Conservation (phyloP, 64 coral and sea anemone genomes). For the Exaiptasia diaphana region DNA sequence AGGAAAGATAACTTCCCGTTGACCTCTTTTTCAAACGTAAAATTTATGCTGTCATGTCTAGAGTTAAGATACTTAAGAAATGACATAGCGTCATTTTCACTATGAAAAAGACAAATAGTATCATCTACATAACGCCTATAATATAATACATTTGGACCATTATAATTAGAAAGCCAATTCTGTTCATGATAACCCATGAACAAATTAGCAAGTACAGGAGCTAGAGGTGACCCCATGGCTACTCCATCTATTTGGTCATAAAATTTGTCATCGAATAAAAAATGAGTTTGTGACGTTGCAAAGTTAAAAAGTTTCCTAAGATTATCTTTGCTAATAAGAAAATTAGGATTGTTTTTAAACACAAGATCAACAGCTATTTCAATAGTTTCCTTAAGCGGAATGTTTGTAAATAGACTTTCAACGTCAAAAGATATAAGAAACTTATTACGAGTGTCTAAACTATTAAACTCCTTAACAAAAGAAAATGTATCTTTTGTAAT, state of each 20-base stretch:
- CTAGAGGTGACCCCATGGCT: not conserved
- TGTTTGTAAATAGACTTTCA: too few relatives aligned
- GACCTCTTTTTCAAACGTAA: not conserved
- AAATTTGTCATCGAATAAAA: too few relatives aligned
- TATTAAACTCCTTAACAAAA: too few relatives aligned
- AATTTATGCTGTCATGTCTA: not conserved
- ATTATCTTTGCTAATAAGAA: too few relatives aligned
- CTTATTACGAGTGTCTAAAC: too few relatives aligned
- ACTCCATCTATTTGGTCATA: slow-evolving; percentile 39
- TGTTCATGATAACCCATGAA: not conserved
- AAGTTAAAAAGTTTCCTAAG: too few relatives aligned
- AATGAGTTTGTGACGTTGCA: too few relatives aligned
- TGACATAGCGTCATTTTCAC: not conserved
- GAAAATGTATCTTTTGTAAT: too few relatives aligned
- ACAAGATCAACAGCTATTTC: too few relatives aligned
- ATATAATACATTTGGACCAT: not conserved
- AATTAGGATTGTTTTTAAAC: too few relatives aligned
- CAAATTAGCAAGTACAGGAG: not conserved
- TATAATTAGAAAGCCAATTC: not conserved
- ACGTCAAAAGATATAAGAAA: too few relatives aligned
- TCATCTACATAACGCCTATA: not conserved
- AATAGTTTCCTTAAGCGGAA: too few relatives aligned
- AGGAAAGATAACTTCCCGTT: not conserved
- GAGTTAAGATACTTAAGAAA: not conserved
- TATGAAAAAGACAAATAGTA: not conserved